A percentile compares a stretch with the other conserved stretches of the same genome.
These are phyloP conservation scores for Petrophora chlorosata DNA, from an alignment of 2,888 invertebrate species.

Conservation along the genomic window DNA sequence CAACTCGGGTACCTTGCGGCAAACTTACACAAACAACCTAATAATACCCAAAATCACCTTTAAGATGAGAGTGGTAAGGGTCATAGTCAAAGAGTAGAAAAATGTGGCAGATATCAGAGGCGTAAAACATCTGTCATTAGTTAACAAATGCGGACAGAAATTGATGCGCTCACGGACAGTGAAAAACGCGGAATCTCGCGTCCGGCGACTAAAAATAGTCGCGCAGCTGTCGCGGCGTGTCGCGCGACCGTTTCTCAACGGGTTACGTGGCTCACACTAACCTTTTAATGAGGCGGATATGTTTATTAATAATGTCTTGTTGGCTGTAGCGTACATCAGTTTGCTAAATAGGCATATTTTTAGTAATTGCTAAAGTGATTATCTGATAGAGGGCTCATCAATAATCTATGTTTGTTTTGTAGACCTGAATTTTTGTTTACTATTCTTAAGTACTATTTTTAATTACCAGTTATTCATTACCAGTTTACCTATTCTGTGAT, in stretches of 20 bases:
- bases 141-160: conserved; percentile 79
- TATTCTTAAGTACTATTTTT: no score
- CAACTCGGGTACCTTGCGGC: conserved; percentile 50
- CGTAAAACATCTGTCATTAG: conserved; percentile 80
- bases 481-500: no score
- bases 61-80: conserved; percentile 26
- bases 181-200: conserved; percentile 81
- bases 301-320: conserved; percentile 36
- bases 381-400: no score
- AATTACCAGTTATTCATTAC: no score
- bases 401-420: no score
- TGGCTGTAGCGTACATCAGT: conserved; percentile 22
- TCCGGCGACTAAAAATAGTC: conserved; percentile 69
- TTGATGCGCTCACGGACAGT: conserved; percentile 80
- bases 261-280: conserved; percentile 45
- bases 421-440: no score
- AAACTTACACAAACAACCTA: conserved; percentile 28
- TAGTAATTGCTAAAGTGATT: no score
- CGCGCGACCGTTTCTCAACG: conserved; percentile 53
- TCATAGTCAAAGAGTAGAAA: conserved; percentile 2
- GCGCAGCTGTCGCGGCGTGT: conserved; percentile 74
- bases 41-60: conserved; percentile 38
- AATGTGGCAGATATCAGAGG: conserved; percentile 46
- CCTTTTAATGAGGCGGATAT: conserved; percentile 40
- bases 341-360: conserved; percentile 19